Conservation (phyloP, 23 tunicate genomes). For the Pegea sp. region DNA sequence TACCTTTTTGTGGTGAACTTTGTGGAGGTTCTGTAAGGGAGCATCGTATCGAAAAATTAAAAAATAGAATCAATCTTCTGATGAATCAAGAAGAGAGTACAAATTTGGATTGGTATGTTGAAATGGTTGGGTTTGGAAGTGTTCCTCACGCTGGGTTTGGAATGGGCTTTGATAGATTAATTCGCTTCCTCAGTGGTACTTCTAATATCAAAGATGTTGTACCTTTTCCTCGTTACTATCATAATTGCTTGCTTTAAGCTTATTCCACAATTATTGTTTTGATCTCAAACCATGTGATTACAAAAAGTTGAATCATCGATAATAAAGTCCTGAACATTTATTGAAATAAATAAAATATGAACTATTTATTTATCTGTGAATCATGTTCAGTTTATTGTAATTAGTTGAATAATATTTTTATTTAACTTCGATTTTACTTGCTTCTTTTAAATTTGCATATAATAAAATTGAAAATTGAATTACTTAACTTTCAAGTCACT, state of each 20-base stretch:
- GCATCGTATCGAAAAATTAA: slow-evolving; percentile 20
- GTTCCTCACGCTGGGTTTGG: slow-evolving; percentile 77
- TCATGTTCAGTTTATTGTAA: too few relatives aligned
- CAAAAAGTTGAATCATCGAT: too few relatives aligned
- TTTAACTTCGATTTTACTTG: too few relatives aligned
- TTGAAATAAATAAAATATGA: too few relatives aligned
- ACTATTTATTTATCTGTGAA: too few relatives aligned
- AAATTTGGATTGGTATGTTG: slow-evolving; percentile 36
- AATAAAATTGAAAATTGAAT: too few relatives aligned
- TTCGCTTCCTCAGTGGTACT: slow-evolving; percentile 39
- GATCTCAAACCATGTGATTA: too few relatives aligned
- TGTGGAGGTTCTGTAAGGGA: slow-evolving; percentile 82
- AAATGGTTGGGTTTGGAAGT: slow-evolving; percentile 38
- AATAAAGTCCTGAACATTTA: too few relatives aligned
- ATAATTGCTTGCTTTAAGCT: slow-evolving; percentile 21
- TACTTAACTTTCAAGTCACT: too few relatives aligned
- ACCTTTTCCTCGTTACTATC: slow-evolving; percentile 45
- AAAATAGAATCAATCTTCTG: slow-evolving; percentile 1
- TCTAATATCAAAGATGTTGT: slow-evolving; percentile 58
- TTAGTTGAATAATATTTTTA: too few relatives aligned
- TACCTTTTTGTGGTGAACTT: slow-evolving; percentile 64
- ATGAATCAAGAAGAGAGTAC: slow-evolving; percentile 6
- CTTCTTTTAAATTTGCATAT: too few relatives aligned
- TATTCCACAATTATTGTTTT: too few relatives aligned
- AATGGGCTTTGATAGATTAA: slow-evolving; percentile 63